Evolutionary conservation across 2,888 invertebrate genomes (phyloP), one percentile per base, ranked within the genome.

Genomic region (Apodemia mormo): DNA sequence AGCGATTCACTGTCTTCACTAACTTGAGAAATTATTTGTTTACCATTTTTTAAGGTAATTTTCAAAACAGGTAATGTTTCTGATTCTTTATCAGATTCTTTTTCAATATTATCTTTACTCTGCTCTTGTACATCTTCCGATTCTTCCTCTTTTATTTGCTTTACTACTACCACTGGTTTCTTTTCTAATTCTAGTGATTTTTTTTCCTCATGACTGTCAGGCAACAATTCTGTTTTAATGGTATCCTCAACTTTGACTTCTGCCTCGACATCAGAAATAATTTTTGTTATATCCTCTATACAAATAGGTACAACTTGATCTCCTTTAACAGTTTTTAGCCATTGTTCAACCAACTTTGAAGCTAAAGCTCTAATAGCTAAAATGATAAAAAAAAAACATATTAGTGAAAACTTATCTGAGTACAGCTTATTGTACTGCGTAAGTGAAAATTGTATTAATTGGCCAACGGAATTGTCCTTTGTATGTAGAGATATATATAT

Each of bases 301-400:
- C 80, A 79, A 71, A 93, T 79, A 68, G 90, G 92, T 68, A 92
- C 86, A 43, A 94, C 94, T 71, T 94, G 93, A 87, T 96, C 96
- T 72, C 96, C 96, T 86, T 98, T 97, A 2, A 98, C 97, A 71
- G 97, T 96, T 86, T 96, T 96, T 79, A 98, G 94, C 98, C 98
- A 98, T 83, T 97, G 96, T 81, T 97, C 97, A 43, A 98, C 98
- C 71, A 98, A 94, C 79, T 96, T 96, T 70, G 95, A 95, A 14
- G 98, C 97, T 78, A 97, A 90, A 71, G 95, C 94, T 82, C 96
- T 95, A 70, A 97, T 96, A 82, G 94, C 97, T 97, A 90, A 79
- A 94, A 94, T 22, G 37, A 37, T 73, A 76, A 79, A 76, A 82
- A 67, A 67, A 33, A 68, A 68, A 66, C 40, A 30, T 30, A 49